Percentiles rank a stretch among this genome's conserved stretches.
Evolutionary conservation across 2,888 invertebrate genomes (phyloP).

Genomic region (Diabrotica balteata): DNA sequence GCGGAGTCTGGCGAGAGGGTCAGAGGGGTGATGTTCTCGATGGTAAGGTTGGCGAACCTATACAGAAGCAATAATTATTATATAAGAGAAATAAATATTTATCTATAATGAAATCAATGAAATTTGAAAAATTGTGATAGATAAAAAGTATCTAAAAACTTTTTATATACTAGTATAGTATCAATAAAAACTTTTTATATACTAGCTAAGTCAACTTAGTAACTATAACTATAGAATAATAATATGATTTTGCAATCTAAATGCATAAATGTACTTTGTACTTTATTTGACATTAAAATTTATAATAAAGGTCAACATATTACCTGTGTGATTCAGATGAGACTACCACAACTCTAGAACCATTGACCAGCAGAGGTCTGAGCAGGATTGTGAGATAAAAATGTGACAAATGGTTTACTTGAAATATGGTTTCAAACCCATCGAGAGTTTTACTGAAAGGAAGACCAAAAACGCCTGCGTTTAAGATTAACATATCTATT

Average conservation of each 20-base stretch:
- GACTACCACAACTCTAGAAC: conserved; percentile 81
- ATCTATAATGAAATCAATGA: no score
- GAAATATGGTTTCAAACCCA: conserved; percentile 79
- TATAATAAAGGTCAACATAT: background rate
- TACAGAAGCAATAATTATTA: conserved; percentile 16
- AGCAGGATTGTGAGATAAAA: conserved; percentile 80
- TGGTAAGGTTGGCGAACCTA: conserved; percentile 65
- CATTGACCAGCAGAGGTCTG: conserved; percentile 70
- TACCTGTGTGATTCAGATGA: conserved; percentile 91
- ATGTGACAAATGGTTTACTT: conserved; percentile 85
- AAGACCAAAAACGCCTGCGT: conserved; percentile 82
- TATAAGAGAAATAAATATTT: no score
- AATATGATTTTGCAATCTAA: no score
- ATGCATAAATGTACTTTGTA: no score
- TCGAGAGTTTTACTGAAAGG: conserved; percentile 77
- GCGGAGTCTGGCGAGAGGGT: conserved; percentile 74
- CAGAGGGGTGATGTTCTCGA: conserved; percentile 63
- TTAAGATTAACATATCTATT: conserved; percentile 75
- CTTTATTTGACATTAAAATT: no score
- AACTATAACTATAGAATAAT: background rate
- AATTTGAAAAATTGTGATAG: no score
- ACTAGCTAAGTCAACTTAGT: background rate
- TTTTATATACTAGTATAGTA: background rate
- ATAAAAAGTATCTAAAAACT: no score
- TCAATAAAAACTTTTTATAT: background rate